A percentile compares a stretch with the other conserved stretches of the same genome.
These are phyloP conservation scores for Drosophila bifasciata DNA, from an alignment of 1,140 invertebrate species.

Conservation along the genomic window DNA sequence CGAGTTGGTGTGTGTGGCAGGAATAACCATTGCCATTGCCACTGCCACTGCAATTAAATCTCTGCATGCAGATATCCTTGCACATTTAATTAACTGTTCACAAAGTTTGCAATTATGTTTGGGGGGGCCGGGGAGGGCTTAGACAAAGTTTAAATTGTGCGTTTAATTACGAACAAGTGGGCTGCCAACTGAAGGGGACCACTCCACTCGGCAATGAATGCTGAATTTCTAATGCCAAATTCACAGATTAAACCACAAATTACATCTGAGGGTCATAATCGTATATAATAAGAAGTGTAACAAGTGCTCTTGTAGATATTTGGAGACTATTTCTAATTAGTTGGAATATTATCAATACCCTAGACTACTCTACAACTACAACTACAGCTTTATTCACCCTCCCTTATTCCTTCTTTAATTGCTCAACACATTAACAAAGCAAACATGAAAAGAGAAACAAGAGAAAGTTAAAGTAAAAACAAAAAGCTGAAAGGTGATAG, in stretches of 20 bases:
- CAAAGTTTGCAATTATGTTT: slow-evolving; percentile 52
- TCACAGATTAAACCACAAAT: no score
- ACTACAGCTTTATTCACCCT: neutral
- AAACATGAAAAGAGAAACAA: slow-evolving; percentile 8
- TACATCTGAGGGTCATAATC: no score
- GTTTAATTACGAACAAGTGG: slow-evolving; percentile 54
- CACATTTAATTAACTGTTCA: slow-evolving; percentile 50
- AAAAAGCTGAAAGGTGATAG: neutral
- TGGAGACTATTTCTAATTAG: no score
- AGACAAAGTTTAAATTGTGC: slow-evolving; percentile 44
- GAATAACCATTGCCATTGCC: neutral
- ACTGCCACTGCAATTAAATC: slow-evolving; percentile 20
- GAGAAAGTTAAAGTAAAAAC: neutral
- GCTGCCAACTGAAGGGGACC: slow-evolving; percentile 22
- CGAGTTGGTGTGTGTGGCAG: neutral
- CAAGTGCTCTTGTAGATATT: no score
- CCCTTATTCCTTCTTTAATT: slow-evolving; percentile 15
- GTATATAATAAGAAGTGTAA: no score
- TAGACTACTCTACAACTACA: neutral
- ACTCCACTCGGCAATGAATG: neutral
- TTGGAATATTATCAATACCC: no score
- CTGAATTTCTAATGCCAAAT: no score
- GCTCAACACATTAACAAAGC: slow-evolving; percentile 16
- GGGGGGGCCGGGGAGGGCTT: no score
- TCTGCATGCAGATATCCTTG: slow-evolving; percentile 20